Base-by-base conservation (phyloP, 2,113 vertebrate genomes). In the Crypturellus undulatus region DNA sequence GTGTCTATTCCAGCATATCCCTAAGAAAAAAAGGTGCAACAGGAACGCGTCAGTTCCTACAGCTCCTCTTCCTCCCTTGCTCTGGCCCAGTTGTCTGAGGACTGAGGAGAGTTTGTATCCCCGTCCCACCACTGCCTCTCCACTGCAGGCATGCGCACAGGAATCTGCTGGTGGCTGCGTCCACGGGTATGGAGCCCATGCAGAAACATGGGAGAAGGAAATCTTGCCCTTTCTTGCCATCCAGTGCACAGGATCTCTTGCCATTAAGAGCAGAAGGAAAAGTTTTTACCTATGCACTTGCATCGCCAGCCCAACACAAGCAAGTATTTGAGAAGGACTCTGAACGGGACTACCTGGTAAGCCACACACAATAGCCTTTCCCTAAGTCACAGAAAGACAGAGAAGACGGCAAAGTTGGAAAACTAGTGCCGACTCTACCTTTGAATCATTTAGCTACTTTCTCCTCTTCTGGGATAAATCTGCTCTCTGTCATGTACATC, bases 91-190 rank as follows among this genome's bases (percentile, higher is more conserved):
- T 22, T 17, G 6, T 12, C 25, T 5, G 8, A 34, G 36, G 28
- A 34, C 43, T 0, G 3, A 40, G n/a, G 3, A n/a, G 22, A 2
- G 15, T 13, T 58, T 8, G 21, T 3, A 11, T 11, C 30, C 8
- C 0, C 11, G 17, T 5, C 4, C 60, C 28, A 25, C 5, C 45
- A 6, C 5, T 71, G 70, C 54, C 26, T 7, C 26, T 10, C 42
- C 63, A 30, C 59, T 13, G 1, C 0, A 7, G 28, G 26, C 4
- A 17, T 0, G 1, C 32, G 21, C 2, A 2, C 5, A 14, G 15
- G 19, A 83, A 83, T 3, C 43, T 54, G 20, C 26, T 8, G 13
- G 3, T 8, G 20, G 13, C 42, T 2, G 12, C 7, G 11, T 19
- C 11, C 17, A 4, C 17, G 26, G 34, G 17, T 14, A 9, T 12